A percentile compares a stretch with the other conserved stretches of the same genome.
Conservation (phyloP, 2,888 invertebrate species). For the Nymphalis c-album region DNA sequence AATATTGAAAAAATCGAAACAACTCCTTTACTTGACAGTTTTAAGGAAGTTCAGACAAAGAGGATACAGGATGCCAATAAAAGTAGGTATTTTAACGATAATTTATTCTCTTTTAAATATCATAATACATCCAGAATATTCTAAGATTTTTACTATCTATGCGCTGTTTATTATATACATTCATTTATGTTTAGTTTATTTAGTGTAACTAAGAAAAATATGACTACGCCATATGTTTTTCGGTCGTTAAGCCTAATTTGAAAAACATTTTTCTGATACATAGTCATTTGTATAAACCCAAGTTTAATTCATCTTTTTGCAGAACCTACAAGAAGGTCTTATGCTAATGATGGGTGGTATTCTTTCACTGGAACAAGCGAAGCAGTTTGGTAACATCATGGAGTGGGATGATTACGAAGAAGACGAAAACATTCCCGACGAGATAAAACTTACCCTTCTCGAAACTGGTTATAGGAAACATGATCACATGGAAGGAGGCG, state of each 20-base stretch:
- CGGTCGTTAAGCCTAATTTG: neutral
- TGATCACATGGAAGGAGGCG: conserved; percentile 46
- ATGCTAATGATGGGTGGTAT: conserved; percentile 85
- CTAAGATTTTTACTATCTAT: no score
- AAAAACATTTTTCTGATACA: neutral
- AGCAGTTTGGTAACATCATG: conserved; percentile 72
- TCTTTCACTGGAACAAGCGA: conserved; percentile 74
- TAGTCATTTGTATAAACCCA: neutral
- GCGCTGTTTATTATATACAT: no score
- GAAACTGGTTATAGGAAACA: conserved; percentile 51
- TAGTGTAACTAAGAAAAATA: no score
- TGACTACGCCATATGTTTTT: no score
- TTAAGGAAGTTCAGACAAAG: conserved; percentile 65
- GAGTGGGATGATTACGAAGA: conserved; percentile 78
- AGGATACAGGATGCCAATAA: conserved; percentile 71
- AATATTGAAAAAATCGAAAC: conserved; percentile 81
- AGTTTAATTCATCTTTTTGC: conserved; percentile 22
- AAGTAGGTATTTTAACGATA: conserved; percentile 51
- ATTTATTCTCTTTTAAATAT: neutral
- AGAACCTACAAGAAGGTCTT: conserved; percentile 81
- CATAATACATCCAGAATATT: no score
- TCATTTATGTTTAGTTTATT: no score
- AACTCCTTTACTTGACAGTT: conserved; percentile 72
- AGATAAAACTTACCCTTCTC: conserved; percentile 65
- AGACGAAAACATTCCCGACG: conserved; percentile 64